Percentiles rank a stretch among this genome's conserved stretches.
These are phyloP conservation scores for Tylochromis polylepis DNA, from an alignment of 2,113 vertebrate species.

Conservation along the genomic window DNA sequence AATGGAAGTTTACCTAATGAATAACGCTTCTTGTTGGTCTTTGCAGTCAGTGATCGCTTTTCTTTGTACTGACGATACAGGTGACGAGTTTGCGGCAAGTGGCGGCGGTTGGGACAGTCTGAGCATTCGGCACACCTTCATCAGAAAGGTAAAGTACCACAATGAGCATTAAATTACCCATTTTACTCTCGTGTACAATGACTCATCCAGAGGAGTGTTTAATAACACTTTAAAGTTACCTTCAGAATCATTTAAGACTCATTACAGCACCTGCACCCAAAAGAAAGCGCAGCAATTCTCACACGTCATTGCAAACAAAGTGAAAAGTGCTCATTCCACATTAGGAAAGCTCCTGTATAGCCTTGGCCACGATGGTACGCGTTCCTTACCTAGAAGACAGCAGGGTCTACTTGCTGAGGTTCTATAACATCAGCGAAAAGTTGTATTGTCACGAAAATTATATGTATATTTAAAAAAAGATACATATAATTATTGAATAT, in stretches of 20 bases:
- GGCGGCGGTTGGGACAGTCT: conserved; percentile 75
- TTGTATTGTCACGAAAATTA: background rate
- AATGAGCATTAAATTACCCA: background rate
- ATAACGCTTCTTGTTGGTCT: background rate
- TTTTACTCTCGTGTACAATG: background rate
- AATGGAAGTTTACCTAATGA: background rate
- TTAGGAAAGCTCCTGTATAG: background rate
- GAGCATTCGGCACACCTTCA: conserved; percentile 84
- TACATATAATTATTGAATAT: no score
- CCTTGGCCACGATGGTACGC: accelerated
- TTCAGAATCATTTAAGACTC: background rate
- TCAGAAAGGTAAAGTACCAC: conserved; percentile 80
- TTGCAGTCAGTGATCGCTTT: background rate
- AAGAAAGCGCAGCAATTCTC: background rate
- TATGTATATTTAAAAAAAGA: accelerated
- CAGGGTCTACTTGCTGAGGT: background rate
- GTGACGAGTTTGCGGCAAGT: conserved; percentile 70
- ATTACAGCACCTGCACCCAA: background rate
- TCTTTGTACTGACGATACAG: conserved; percentile 16
- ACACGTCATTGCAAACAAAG: background rate
- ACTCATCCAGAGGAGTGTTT: background rate
- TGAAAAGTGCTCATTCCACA: background rate
- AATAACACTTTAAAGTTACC: background rate
- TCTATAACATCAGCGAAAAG: background rate
- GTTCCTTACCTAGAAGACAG: background rate